phyloP scores from a whole-genome alignment of 2,888 invertebrate species.

The Leucophenga montana region DNA sequence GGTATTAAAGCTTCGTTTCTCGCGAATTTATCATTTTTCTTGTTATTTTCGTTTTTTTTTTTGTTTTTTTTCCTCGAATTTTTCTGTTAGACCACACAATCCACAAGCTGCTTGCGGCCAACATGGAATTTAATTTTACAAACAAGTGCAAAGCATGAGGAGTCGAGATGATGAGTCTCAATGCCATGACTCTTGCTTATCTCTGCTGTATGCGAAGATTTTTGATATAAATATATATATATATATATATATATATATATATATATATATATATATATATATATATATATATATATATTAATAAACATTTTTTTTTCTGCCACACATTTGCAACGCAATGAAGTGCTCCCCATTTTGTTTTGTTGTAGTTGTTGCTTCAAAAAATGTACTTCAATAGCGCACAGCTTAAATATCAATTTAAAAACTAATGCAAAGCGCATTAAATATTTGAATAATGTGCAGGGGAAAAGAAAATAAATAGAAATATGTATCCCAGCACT shows the following conservation, averaged over 20 bases:
- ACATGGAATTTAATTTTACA: conserved; percentile 18
- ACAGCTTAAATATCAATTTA: conserved; percentile 22
- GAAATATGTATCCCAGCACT: too few relatives aligned
- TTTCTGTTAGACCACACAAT: not conserved
- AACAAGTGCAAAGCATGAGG: not conserved
- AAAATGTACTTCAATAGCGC: not conserved
- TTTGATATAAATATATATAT: too few relatives aligned
- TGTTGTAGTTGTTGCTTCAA: not conserved
- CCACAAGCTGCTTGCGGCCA: conserved; percentile 12
- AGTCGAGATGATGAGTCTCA: too few relatives aligned
- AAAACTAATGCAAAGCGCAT: conserved; percentile 16
- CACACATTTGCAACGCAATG: not conserved
- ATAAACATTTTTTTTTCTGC: too few relatives aligned
- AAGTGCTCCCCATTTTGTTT: not conserved
- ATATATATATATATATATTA: too few relatives aligned
- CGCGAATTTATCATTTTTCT: not conserved
- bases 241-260: too few relatives aligned
- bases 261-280: too few relatives aligned
- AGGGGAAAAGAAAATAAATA: too few relatives aligned
- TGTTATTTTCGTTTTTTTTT: not conserved
- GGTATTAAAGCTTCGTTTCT: too few relatives aligned
- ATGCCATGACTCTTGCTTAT: conserved; percentile 14
- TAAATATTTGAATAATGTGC: conserved; percentile 15
- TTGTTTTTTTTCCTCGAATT: not conserved
- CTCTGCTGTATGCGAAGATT: too few relatives aligned